Conservation (phyloP, 2,113 vertebrate species). For the Cyanoderma ruficeps region DNA sequence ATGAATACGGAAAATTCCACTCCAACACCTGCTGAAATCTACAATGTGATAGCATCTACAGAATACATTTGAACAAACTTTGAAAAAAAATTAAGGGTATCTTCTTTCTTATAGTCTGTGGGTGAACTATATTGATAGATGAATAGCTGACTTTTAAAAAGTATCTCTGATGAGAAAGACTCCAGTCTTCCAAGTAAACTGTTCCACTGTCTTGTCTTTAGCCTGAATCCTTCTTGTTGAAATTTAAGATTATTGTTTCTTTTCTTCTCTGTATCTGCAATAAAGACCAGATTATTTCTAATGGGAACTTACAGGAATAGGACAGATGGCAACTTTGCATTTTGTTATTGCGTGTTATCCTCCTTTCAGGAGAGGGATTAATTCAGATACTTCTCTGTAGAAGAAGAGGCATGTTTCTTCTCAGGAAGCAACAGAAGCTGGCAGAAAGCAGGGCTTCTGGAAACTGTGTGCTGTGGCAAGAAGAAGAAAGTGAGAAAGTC, state of each 20-base stretch:
- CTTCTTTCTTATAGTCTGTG: not conserved
- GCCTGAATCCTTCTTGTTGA: not conserved
- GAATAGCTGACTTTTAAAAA: not conserved
- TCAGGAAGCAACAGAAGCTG: not conserved
- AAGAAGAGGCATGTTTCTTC: not conserved
- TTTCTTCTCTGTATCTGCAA: not conserved
- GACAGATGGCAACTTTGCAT: not conserved
- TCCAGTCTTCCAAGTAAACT: not conserved
- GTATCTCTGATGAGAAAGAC: not conserved
- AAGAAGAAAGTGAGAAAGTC: not conserved
- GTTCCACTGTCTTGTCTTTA: not conserved
- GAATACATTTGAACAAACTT: not conserved
- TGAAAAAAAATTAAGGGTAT: not conserved
- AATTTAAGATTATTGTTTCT: not conserved
- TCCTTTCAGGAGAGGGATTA: conserved; percentile 12
- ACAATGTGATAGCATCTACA: not conserved
- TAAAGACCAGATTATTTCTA: not conserved
- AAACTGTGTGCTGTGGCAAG: not conserved
- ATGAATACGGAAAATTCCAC: not conserved
- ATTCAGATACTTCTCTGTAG: not conserved
- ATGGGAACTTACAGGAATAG: not conserved
- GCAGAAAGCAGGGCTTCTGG: not conserved
- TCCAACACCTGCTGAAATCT: not conserved
- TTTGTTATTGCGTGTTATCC: not conserved
- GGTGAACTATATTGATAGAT: not conserved